Conservation (phyloP, 2,888 invertebrate genomes). For the Augochlorella aurata region DNA sequence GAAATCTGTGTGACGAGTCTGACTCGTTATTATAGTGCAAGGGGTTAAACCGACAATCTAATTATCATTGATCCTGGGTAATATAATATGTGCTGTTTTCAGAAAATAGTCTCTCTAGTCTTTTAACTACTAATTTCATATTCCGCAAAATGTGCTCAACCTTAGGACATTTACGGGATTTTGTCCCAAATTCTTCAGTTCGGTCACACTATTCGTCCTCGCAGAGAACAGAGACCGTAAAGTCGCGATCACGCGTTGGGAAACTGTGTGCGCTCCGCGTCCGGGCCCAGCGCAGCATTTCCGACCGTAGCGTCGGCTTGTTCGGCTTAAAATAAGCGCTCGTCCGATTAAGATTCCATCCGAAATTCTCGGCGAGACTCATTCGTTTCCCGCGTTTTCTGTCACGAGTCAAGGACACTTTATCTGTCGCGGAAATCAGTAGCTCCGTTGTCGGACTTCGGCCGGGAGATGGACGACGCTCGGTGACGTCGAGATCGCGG, state of each 20-base stretch:
- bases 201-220: not conserved
- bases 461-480: slow-evolving; percentile 58
- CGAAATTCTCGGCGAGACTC: slow-evolving; percentile 39
- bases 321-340: slow-evolving; percentile 31
- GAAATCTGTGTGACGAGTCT: too few relatives aligned
- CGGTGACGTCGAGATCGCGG: slow-evolving; percentile 56
- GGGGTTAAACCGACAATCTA: too few relatives aligned
- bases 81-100: too few relatives aligned
- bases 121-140: too few relatives aligned
- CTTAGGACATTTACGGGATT: too few relatives aligned
- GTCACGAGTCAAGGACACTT: slow-evolving; percentile 43
- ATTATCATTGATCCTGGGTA: too few relatives aligned
- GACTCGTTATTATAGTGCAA: too few relatives aligned
- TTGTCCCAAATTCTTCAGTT: not conserved
- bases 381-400: slow-evolving; percentile 52
- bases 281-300: slow-evolving; percentile 26
- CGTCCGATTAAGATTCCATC: slow-evolving; percentile 51
- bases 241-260: not conserved
- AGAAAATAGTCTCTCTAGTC: too few relatives aligned
- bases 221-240: not conserved
- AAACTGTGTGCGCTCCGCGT: slow-evolving; percentile 35
- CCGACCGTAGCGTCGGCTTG: not conserved
- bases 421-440: slow-evolving; percentile 59
- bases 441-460: slow-evolving; percentile 48
- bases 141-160: too few relatives aligned